These are phyloP conservation scores for Sitta carolinensis DNA, from an alignment of 2,797 vertebrate genomes.

Conservation along the genomic window DNA sequence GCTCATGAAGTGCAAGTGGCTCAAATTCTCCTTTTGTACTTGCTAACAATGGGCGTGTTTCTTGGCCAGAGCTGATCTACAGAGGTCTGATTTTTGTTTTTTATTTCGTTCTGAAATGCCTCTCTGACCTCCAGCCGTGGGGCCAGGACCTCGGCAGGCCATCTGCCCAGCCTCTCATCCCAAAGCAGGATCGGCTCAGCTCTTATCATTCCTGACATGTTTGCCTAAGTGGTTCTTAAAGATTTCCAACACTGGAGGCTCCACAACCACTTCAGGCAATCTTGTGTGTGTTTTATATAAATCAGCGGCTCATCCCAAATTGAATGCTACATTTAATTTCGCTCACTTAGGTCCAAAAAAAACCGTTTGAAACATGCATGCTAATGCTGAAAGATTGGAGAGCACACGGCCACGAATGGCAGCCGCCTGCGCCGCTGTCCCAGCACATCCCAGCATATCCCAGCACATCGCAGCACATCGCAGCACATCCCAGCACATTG, in stretches of 20 bases:
- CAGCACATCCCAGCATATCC: neutral
- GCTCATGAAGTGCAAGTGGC: constrained; percentile 45
- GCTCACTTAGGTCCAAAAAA: constrained; percentile 12
- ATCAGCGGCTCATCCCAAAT: constrained; percentile 45
- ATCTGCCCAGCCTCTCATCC: constrained; percentile 39
- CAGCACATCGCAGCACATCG: neutral
- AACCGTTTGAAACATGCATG: neutral
- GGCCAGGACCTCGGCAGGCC: constrained; percentile 10
- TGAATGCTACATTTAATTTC: constrained; percentile 58
- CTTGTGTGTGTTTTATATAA: constrained; percentile 24
- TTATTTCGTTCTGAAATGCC: constrained; percentile 2
- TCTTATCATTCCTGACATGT: constrained; percentile 47
- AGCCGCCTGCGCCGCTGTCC: neutral
- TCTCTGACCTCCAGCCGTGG: neutral
- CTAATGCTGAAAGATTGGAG: neutral
- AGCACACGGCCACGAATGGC: neutral
- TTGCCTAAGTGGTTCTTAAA: constrained; percentile 41
- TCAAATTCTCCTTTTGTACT: constrained; percentile 52
- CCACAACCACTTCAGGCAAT: constrained; percentile 26
- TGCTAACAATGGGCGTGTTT: constrained; percentile 43
- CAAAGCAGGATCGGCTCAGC: neutral
- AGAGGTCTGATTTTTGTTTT: constrained; percentile 1
- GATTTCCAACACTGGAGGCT: constrained; percentile 40
- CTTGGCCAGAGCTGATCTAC: constrained; percentile 10
- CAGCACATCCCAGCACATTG: too few relatives aligned